phyloP scores from a whole-genome alignment of 2,888 invertebrate species.

The Onchidella celtica region DNA sequence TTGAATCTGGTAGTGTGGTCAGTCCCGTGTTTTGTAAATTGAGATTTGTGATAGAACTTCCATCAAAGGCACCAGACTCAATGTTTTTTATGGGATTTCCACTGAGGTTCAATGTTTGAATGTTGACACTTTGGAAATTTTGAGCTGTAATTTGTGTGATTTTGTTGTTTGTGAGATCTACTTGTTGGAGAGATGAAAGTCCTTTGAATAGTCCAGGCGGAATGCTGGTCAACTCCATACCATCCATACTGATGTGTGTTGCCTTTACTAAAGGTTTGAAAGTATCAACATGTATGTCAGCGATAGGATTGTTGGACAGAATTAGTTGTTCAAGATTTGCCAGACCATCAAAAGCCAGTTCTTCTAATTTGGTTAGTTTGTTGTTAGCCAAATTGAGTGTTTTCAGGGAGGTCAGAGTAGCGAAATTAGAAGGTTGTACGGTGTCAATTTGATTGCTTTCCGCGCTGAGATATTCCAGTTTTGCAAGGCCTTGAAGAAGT shows the following conservation, averaged over 20 bases:
- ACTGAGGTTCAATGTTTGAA: constrained; percentile 2
- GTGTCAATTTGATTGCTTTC: background rate
- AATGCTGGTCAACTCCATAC: background rate
- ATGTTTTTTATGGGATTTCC: constrained; percentile 13
- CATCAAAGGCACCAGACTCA: constrained; percentile 39
- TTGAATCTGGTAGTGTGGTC: constrained; percentile 56
- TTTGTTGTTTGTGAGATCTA: constrained; percentile 17
- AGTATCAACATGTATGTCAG: background rate
- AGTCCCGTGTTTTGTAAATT: constrained; percentile 58
- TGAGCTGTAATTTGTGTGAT: background rate
- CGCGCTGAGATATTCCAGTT: constrained; percentile 5
- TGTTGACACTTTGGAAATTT: background rate
- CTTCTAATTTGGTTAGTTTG: background rate
- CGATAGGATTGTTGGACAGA: constrained; percentile 44
- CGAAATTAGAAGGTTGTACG: background rate
- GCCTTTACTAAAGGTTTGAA: background rate
- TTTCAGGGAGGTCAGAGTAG: constrained; percentile 1
- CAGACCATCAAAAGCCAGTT: background rate
- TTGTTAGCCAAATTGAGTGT: constrained; percentile 4
- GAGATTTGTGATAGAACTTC: constrained; percentile 54
- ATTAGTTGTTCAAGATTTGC: constrained; percentile 24
- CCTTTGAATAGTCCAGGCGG: constrained; percentile 1
- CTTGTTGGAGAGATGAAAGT: constrained; percentile 51
- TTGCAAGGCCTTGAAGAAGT: background rate
- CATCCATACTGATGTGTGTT: background rate